Percentiles rank a stretch among this genome's conserved stretches.
Conservation (phyloP, 2,113 vertebrate genomes). For the Percina caprodes region DNA sequence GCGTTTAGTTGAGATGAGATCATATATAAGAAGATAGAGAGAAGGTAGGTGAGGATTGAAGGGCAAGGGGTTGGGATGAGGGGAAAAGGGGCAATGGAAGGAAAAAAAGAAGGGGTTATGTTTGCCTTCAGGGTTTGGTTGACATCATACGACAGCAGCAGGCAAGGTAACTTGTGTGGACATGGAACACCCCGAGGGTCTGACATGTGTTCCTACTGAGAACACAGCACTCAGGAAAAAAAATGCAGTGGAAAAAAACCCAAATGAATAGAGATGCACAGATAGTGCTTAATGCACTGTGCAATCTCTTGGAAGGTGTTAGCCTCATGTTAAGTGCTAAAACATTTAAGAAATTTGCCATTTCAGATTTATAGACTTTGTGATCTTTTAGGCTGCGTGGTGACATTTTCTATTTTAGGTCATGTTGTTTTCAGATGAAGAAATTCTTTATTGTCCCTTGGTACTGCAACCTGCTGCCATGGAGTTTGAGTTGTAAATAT, state of each 20-base stretch:
- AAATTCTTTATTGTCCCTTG: conserved; percentile 8
- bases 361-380: not conserved
- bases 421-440: conserved; percentile 17
- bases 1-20: conserved; percentile 53
- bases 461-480: not conserved
- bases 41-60: conserved; percentile 56
- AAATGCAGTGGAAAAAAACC: conserved; percentile 15
- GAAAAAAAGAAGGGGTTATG: conserved; percentile 5
- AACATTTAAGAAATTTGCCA: conserved; percentile 9
- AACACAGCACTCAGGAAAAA: not conserved
- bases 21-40: conserved; percentile 55
- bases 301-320: conserved; percentile 26
- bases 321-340: conserved; percentile 13
- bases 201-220: conserved; percentile 61
- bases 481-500: conserved; percentile 32
- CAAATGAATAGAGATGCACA: conserved; percentile 11
- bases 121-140: conserved; percentile 57
- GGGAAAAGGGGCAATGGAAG: conserved; percentile 25
- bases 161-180: conserved; percentile 54
- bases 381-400: not conserved
- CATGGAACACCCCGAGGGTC: conserved; percentile 63
- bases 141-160: conserved; percentile 50
- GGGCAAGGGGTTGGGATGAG: conserved; percentile 8
- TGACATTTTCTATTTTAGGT: not conserved
- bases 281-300: conserved; percentile 2